phyloP scores from a whole-genome alignment of 2,113 vertebrate species.

The Coryphaenoides rupestris region DNA sequence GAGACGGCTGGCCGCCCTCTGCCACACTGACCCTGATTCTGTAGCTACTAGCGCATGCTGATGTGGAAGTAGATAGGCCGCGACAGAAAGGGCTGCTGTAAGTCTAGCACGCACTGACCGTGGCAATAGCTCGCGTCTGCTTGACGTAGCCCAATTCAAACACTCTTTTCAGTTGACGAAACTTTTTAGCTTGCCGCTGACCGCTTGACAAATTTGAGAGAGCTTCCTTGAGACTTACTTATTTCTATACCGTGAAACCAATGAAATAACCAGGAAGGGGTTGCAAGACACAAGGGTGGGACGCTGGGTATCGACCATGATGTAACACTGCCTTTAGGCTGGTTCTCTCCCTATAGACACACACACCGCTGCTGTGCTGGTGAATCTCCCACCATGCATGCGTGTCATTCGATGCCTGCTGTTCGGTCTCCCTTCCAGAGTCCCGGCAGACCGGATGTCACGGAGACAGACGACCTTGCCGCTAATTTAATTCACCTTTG shows the following conservation, averaged over 20 bases:
- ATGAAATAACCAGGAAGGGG: too few species aligned
- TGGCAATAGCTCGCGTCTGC: conserved; percentile 25
- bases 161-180: not conserved
- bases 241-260: too few species aligned
- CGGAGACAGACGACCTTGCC: conserved; percentile 43
- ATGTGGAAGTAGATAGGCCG: conserved; percentile 42
- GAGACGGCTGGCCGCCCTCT: not conserved
- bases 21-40: conserved; percentile 46
- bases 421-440: conserved; percentile 19
- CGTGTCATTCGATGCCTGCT: conserved; percentile 38
- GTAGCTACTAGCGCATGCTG: conserved; percentile 43
- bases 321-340: too few species aligned
- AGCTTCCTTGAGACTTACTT: too few species aligned
- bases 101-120: conserved; percentile 17
- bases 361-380: too few species aligned
- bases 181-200: not conserved
- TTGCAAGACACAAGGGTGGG: too few species aligned
- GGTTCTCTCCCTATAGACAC: too few species aligned
- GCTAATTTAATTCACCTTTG: conserved; percentile 47
- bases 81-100: conserved; percentile 43
- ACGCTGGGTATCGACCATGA: too few species aligned
- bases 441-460: conserved; percentile 29
- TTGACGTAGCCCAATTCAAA: conserved; percentile 9
- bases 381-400: too few species aligned
- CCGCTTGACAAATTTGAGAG: too few species aligned